These are phyloP conservation scores for Xylocampa areola DNA, from an alignment of 2,888 invertebrate genomes.

Conservation along the genomic window DNA sequence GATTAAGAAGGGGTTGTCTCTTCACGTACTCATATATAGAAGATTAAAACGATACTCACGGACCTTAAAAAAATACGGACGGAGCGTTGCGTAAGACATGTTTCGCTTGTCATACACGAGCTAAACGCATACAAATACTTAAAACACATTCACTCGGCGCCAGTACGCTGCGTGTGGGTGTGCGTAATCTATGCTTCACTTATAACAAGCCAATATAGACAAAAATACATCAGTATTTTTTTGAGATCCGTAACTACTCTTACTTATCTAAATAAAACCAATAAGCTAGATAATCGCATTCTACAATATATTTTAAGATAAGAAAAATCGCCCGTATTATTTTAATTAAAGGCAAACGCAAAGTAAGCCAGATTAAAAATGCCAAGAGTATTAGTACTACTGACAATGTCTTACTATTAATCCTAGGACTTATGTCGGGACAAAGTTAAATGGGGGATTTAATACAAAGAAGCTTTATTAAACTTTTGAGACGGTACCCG, in stretches of 20 bases:
- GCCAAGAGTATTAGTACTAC: constrained; percentile 63
- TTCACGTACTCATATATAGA: no score
- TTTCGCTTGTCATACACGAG: no score
- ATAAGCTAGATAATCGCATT: constrained; percentile 4
- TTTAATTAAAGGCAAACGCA: constrained; percentile 65
- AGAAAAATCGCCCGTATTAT: constrained; percentile 28
- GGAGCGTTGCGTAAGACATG: no score
- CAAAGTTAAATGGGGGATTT: constrained; percentile 82
- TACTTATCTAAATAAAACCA: constrained; percentile 14
- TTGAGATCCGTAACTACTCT: constrained; percentile 1
- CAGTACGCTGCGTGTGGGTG: no score
- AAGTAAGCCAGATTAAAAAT: constrained; percentile 72
- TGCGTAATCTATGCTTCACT: no score
- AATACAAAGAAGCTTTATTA: constrained; percentile 73
- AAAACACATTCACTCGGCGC: no score
- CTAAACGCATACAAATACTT: no score
- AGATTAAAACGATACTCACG: no score
- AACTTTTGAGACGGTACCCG: constrained; percentile 68
- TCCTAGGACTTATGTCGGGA: constrained; percentile 74
- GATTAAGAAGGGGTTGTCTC: no score
- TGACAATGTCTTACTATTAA: constrained; percentile 73
- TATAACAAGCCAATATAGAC: no score
- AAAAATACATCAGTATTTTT: no score
- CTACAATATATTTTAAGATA: not conserved
- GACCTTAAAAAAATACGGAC: no score